phyloP scores from a whole-genome alignment of 2,888 invertebrate genomes.

The Coelinius sp. region DNA sequence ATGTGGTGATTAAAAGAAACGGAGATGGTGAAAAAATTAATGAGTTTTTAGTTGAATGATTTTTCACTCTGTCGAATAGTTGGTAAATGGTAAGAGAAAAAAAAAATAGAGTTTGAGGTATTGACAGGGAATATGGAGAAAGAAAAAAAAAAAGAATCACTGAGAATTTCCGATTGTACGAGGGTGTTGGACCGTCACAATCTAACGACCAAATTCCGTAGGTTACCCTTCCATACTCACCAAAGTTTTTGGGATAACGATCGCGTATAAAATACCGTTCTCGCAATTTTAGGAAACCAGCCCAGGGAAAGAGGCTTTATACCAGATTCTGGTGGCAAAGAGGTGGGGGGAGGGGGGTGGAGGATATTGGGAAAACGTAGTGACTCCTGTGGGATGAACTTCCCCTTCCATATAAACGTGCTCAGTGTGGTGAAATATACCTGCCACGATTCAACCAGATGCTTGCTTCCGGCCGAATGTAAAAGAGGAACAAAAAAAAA shows the following conservation, averaged over 20 bases:
- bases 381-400: slow-evolving; percentile 23
- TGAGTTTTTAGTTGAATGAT: neutral
- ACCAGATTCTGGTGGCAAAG: slow-evolving; percentile 16
- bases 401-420: neutral
- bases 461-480: neutral
- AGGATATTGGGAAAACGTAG: slow-evolving; percentile 19
- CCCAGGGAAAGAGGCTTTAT: slow-evolving; percentile 8
- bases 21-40: neutral
- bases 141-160: neutral
- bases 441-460: slow-evolving; percentile 15
- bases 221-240: neutral
- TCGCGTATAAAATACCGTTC: slow-evolving; percentile 26
- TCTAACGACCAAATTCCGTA: slow-evolving; percentile 31
- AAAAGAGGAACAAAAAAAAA: neutral
- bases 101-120: neutral
- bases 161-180: neutral
- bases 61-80: neutral
- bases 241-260: slow-evolving; percentile 32
- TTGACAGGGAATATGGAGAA: neutral
- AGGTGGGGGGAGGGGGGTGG: too few relatives aligned
- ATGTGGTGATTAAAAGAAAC: slow-evolving; percentile 8
- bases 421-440: slow-evolving; percentile 6
- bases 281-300: slow-evolving; percentile 21
- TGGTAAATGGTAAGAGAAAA: too few relatives aligned
- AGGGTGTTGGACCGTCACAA: neutral